Conservation (phyloP, 2,797 vertebrate genomes). For the Spinus olivaceus region DNA sequence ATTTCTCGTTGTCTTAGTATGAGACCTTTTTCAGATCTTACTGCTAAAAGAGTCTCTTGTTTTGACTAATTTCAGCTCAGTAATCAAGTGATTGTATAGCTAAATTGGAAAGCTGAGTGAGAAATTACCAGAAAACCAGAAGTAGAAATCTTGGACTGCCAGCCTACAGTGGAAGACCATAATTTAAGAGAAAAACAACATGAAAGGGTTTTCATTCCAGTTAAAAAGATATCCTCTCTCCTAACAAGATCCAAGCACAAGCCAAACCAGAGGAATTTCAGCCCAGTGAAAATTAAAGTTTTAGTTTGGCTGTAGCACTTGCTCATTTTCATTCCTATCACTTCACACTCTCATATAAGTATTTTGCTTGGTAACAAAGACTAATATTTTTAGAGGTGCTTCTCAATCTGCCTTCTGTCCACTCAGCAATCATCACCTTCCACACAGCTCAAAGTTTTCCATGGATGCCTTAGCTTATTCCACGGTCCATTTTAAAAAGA, state of each 20-base stretch:
- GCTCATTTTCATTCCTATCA: slow-evolving; percentile 13
- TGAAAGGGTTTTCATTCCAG: neutral
- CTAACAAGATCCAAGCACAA: neutral
- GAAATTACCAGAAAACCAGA: neutral
- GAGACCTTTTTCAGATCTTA: neutral
- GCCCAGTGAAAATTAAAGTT: neutral
- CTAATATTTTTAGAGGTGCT: slow-evolving; percentile 27
- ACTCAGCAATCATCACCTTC: neutral
- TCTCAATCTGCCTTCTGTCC: neutral
- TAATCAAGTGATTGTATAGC: neutral
- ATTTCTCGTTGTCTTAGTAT: neutral
- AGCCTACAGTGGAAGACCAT: neutral
- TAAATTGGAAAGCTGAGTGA: neutral
- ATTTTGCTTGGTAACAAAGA: slow-evolving; percentile 32
- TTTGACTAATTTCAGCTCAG: neutral
- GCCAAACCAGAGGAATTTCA: neutral
- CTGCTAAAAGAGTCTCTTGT: neutral
- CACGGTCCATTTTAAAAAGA: neutral
- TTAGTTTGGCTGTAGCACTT: neutral
- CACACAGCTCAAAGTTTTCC: neutral
- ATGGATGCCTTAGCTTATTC: neutral
- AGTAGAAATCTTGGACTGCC: neutral
- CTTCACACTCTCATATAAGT: neutral
- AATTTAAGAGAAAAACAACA: neutral
- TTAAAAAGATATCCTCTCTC: neutral